These are phyloP conservation scores for Hepsetus odoe DNA, from an alignment of 2,113 vertebrate species.

Conservation along the genomic window DNA sequence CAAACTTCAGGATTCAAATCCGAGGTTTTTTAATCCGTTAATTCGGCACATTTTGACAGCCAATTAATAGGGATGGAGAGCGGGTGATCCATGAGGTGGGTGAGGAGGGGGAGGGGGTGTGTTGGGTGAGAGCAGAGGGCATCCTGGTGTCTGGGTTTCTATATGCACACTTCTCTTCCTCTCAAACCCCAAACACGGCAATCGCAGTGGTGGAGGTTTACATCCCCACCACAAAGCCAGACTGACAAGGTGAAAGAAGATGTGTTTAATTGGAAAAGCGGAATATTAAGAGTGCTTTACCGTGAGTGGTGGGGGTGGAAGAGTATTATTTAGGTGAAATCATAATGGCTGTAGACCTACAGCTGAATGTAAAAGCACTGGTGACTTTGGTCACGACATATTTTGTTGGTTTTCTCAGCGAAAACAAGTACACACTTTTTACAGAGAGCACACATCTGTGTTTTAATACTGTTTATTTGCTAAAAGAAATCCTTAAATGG, in stretches of 20 bases:
- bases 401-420: no score
- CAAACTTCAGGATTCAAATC: slow-evolving; percentile 78
- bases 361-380: no score
- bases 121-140: slow-evolving; percentile 32
- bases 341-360: not conserved
- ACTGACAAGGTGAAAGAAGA: slow-evolving; percentile 15
- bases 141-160: slow-evolving; percentile 49
- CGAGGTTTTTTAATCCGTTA: slow-evolving; percentile 86
- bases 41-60: slow-evolving; percentile 91
- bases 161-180: not conserved
- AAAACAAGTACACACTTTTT: no score
- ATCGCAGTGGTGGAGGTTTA: not conserved
- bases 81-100: slow-evolving; percentile 69
- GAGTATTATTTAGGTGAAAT: not conserved
- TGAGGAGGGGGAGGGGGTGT: slow-evolving; percentile 47
- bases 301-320: not conserved
- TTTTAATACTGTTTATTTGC: no score
- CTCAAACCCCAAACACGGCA: slow-evolving; percentile 11
- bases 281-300: not conserved
- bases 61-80: slow-evolving; percentile 88
- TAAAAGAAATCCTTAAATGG: no score
- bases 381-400: no score
- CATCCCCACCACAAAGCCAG: not conserved
- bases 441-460: no score
- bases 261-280: slow-evolving; percentile 8